phyloP scores from a whole-genome alignment of 2,113 vertebrate genomes.

The Phyllopteryx taeniolatus region DNA sequence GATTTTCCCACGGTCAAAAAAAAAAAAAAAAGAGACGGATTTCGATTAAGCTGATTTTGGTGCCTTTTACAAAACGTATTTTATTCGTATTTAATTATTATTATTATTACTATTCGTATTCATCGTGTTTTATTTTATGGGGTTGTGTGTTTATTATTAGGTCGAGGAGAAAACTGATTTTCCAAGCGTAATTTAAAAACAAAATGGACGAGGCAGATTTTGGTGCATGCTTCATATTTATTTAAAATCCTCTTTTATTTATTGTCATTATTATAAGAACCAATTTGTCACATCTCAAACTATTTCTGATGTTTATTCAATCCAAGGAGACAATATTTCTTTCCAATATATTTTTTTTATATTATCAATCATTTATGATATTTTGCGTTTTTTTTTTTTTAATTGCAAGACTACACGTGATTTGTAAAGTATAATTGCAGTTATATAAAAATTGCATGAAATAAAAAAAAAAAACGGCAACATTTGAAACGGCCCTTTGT shows the following conservation, averaged over 20 bases:
- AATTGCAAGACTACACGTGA: no score
- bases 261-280: neutral
- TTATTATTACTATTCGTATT: no score
- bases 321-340: neutral
- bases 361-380: no score
- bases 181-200: neutral
- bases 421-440: no score
- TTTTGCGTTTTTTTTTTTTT: no score
- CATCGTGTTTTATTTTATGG: no score
- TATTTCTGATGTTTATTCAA: neutral
- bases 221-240: neutral
- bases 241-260: neutral
- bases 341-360: no score
- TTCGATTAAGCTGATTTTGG: neutral
- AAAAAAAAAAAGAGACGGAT: neutral
- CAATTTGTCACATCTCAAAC: neutral
- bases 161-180: neutral
- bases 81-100: neutral
- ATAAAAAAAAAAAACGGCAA: no score
- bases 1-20: neutral
- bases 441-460: no score
- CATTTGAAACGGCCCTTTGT: no score
- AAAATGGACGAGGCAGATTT: neutral
- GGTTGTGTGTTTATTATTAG: no score
- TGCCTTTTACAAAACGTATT: neutral